Conservation (phyloP, 2,797 vertebrate genomes). For the Odontamblyopus lacepedii region DNA sequence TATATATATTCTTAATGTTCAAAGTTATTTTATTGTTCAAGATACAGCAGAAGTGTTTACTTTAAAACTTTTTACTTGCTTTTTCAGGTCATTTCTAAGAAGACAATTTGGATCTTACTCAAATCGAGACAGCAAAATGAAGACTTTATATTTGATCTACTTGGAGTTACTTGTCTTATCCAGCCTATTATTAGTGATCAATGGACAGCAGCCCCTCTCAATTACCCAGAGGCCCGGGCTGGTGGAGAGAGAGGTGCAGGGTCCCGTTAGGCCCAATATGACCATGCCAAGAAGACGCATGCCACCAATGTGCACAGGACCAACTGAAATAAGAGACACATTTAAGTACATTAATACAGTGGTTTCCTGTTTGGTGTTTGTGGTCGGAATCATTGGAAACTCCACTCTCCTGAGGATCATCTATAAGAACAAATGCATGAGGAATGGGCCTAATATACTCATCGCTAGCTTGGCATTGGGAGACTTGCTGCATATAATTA, state of each 20-base stretch:
- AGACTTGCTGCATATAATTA: slow-evolving; percentile 92
- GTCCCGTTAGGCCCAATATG: slow-evolving; percentile 59
- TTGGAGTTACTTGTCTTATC: slow-evolving; percentile 53
- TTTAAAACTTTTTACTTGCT: slow-evolving; percentile 11
- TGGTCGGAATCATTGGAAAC: slow-evolving; percentile 94
- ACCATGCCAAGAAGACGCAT: slow-evolving; percentile 61
- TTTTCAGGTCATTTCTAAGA: slow-evolving; percentile 37
- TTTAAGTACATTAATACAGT: slow-evolving; percentile 96
- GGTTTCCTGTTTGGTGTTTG: slow-evolving; percentile 91
- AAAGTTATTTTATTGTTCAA: too few species aligned
- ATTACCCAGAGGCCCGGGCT: slow-evolving; percentile 58
- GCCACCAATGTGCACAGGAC: slow-evolving; percentile 82
- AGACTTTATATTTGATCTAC: slow-evolving; percentile 40
- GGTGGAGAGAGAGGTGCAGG: slow-evolving; percentile 50
- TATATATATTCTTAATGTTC: too few species aligned
- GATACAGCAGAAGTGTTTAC: neutral
- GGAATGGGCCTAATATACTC: slow-evolving; percentile 94
- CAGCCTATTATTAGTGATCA: slow-evolving; percentile 34
- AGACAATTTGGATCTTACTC: slow-evolving; percentile 22
- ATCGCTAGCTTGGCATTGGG: slow-evolving; percentile 94
- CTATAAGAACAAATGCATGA: slow-evolving; percentile 97
- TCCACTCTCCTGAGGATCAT: slow-evolving; percentile 93
- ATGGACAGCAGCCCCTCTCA: slow-evolving; percentile 47
- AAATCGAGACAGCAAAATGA: slow-evolving; percentile 49
- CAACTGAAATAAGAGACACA: slow-evolving; percentile 85